Conservation (phyloP, 2,888 invertebrate species). For the Frankliniella intonsa region DNA sequence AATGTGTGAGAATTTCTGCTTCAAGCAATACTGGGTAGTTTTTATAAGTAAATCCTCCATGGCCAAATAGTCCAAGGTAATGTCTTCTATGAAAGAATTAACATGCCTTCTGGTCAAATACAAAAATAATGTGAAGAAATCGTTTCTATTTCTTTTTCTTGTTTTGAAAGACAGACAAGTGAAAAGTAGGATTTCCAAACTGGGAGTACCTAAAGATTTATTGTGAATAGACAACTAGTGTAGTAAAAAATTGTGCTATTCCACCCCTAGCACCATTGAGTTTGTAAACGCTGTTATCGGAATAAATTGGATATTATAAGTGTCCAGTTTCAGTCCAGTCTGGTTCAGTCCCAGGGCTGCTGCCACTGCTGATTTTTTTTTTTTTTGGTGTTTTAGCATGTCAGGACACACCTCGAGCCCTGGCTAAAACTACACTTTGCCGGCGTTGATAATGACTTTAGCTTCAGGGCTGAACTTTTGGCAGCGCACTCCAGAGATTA, state of each 20-base stretch:
- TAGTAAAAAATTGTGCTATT: background rate
- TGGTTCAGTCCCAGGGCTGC: no score
- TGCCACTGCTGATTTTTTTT: no score
- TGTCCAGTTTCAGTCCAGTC: no score
- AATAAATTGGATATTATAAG: background rate
- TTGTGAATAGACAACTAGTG: background rate
- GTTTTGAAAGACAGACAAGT: background rate
- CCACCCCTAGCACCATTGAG: background rate
- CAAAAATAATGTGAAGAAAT: background rate
- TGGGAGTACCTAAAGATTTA: background rate
- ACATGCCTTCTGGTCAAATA: background rate
- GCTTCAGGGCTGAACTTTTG: no score
- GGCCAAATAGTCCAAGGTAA: background rate
- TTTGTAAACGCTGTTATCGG: slow-evolving; percentile 20
- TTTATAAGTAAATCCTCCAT: background rate
- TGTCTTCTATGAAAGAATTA: background rate
- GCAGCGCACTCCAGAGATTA: no score
- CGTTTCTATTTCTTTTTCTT: background rate
- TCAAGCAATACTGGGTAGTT: background rate
- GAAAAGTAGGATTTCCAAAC: background rate
- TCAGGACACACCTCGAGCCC: no score
- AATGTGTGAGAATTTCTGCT: background rate
- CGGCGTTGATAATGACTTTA: no score
- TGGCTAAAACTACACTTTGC: no score
- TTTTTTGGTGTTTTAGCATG: no score